Evolutionary conservation across 2,888 invertebrate species (phyloP).

Genomic region (Apamea epomidion): DNA sequence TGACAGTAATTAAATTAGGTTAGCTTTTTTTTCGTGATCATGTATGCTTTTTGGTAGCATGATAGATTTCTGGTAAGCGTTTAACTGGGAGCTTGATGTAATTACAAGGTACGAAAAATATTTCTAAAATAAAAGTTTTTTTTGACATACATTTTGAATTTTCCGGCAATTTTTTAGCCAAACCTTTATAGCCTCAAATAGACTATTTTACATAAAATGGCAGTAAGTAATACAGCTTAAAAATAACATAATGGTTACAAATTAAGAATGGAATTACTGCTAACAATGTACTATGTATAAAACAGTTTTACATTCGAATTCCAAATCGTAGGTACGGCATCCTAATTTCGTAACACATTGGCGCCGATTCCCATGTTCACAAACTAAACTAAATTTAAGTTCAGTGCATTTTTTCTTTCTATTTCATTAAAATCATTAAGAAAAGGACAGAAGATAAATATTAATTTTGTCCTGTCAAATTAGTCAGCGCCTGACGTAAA

Average conservation of each 20-base stretch:
- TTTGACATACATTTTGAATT: neutral
- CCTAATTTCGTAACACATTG: too few relatives aligned
- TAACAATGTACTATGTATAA: conserved; percentile 1
- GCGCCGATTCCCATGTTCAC: too few relatives aligned
- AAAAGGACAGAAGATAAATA: too few relatives aligned
- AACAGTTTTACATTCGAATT: neutral
- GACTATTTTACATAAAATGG: conserved; percentile 10
- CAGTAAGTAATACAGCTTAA: conserved; percentile 19
- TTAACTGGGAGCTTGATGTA: neutral
- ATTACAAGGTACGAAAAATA: neutral
- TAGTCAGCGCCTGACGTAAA: too few relatives aligned
- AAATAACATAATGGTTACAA: neutral
- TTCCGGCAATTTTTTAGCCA: neutral
- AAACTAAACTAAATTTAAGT: too few relatives aligned
- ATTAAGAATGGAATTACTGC: neutral
- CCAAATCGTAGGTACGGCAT: too few relatives aligned
- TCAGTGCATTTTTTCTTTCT: too few relatives aligned
- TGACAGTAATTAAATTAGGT: neutral
- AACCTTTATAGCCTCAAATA: conserved; percentile 19
- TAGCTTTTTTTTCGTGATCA: too few relatives aligned
- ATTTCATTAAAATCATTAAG: too few relatives aligned
- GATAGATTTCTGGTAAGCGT: neutral
- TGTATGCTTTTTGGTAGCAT: too few relatives aligned
- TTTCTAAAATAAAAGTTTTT: neutral
- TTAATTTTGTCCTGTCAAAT: too few relatives aligned